Evolutionary conservation across 2,888 invertebrate species (phyloP).

Genomic region (Apodemia hepburni): DNA sequence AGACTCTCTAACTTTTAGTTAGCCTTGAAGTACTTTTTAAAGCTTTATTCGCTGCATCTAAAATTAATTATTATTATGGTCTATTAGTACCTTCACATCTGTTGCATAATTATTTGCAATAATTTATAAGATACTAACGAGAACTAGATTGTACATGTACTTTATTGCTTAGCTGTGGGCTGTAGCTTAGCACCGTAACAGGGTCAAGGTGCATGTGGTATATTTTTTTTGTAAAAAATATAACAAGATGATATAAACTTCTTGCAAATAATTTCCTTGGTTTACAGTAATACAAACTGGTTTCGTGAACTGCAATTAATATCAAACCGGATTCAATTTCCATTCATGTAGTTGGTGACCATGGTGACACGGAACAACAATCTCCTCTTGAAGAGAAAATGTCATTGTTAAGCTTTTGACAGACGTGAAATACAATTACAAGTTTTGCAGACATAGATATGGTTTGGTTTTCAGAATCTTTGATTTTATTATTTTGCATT

Average conservation of each 20-base stretch:
- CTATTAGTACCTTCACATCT: neutral
- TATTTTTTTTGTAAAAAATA: neutral
- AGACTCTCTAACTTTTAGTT: too few relatives aligned
- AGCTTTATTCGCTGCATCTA: too few relatives aligned
- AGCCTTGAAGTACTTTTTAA: too few relatives aligned
- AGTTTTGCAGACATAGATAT: neutral
- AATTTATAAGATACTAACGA: constrained; percentile 37
- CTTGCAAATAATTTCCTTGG: neutral
- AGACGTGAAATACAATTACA: neutral
- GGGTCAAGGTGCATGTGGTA: constrained; percentile 49
- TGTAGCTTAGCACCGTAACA: constrained; percentile 43
- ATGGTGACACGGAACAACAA: constrained; percentile 54
- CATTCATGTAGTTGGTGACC: constrained; percentile 52
- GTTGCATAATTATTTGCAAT: neutral
- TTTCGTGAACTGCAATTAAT: neutral
- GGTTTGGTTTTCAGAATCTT: too few relatives aligned
- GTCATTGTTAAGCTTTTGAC: constrained; percentile 7
- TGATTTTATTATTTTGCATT: too few relatives aligned
- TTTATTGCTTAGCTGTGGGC: constrained; percentile 50
- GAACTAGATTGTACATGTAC: constrained; percentile 48
- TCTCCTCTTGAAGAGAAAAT: constrained; percentile 41
- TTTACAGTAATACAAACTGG: constrained; percentile 1
- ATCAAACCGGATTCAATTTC: constrained; percentile 33
- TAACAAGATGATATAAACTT: neutral
- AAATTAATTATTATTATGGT: too few relatives aligned